Percentiles rank a stretch among this genome's conserved stretches.
Conservation (phyloP, 2,113 vertebrate species). For the Salvator merianae region DNA sequence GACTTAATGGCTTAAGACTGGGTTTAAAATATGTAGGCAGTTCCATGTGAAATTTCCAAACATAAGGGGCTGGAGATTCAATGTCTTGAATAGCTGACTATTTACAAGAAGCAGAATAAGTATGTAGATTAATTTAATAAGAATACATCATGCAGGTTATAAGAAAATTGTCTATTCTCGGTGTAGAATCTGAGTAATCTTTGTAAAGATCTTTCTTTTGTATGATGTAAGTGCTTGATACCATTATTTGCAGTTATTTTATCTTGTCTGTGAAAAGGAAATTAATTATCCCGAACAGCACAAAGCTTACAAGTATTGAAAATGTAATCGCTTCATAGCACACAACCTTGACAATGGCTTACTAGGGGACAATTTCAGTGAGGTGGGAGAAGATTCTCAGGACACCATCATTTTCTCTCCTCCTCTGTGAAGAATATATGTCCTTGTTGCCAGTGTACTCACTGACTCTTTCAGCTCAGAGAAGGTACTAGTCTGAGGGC, state of each 20-base stretch:
- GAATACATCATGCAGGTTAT: neutral
- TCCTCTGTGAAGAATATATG: too few species aligned
- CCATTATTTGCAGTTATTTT: neutral
- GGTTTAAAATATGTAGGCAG: neutral
- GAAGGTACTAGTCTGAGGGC: too few species aligned
- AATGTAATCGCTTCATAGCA: neutral
- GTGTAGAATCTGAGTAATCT: neutral
- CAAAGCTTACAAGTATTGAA: neutral
- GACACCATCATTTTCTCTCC: too few species aligned
- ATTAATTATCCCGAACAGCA: neutral
- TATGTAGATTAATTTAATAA: neutral
- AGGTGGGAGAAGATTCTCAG: too few species aligned
- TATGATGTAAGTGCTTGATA: neutral
- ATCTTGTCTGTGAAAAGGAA: neutral
- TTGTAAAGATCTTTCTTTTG: neutral
- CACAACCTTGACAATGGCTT: too few species aligned
- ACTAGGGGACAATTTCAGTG: too few species aligned
- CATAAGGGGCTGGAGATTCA: neutral
- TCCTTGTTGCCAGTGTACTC: too few species aligned
- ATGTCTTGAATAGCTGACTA: neutral
- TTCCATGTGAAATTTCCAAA: neutral
- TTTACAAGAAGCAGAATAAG: neutral
- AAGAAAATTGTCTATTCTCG: neutral
- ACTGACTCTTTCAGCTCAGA: too few species aligned
- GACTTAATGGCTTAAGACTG: neutral